Conservation (phyloP, 2,888 invertebrate genomes). For the Drosophila suboccidentalis region DNA sequence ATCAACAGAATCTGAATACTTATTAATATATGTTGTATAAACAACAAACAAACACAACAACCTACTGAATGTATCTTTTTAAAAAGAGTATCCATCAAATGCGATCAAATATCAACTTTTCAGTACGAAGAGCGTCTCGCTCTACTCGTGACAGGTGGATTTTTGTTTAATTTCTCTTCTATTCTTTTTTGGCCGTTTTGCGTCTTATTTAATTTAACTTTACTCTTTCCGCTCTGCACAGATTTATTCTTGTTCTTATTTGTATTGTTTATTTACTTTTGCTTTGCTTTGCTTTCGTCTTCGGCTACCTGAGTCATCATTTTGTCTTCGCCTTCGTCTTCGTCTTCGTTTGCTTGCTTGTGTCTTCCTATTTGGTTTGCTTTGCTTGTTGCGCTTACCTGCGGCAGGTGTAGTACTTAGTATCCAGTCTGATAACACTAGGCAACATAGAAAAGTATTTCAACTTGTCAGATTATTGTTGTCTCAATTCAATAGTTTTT, state of each 20-base stretch:
- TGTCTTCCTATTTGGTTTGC: slow-evolving; percentile 14
- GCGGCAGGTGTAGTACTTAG: slow-evolving; percentile 57
- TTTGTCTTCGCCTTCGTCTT: neutral
- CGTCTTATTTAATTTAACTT: slow-evolving; percentile 33
- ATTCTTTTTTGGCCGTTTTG: slow-evolving; percentile 24
- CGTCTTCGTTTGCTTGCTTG: neutral
- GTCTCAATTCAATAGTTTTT: neutral
- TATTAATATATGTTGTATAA: neutral
- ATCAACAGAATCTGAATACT: neutral
- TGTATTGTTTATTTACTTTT: slow-evolving; percentile 16
- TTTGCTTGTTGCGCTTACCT: slow-evolving; percentile 56
- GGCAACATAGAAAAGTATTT: neutral
- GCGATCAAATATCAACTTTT: slow-evolving; percentile 41
- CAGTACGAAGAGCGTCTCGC: neutral
- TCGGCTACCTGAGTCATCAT: slow-evolving; percentile 37
- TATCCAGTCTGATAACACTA: slow-evolving; percentile 28
- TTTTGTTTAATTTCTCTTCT: slow-evolving; percentile 39
- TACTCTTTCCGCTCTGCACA: slow-evolving; percentile 11
- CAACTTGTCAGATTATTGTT: neutral
- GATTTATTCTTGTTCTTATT: slow-evolving; percentile 17
- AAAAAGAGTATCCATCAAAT: slow-evolving; percentile 13
- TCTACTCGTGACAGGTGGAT: slow-evolving; percentile 62
- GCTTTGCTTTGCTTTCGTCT: slow-evolving; percentile 31
- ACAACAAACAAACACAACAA: neutral
- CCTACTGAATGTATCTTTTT: neutral